Evolutionary conservation across 2,888 invertebrate genomes (phyloP).

Genomic region (Kuschelorhynchus macadamiae): DNA sequence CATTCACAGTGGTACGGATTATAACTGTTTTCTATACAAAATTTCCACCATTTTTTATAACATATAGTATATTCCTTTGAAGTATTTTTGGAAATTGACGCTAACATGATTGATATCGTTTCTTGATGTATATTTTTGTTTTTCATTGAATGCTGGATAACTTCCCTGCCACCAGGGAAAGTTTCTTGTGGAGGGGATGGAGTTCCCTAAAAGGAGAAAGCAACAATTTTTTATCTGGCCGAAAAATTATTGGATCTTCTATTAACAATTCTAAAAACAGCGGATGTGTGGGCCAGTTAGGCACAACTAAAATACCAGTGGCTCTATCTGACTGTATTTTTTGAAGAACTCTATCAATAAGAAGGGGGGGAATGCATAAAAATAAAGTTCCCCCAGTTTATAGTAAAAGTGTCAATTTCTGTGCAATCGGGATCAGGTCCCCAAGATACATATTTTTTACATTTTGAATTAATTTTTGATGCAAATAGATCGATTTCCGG

Average conservation of each 20-base stretch:
- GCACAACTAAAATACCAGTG: neutral
- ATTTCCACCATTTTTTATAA: too few relatives aligned
- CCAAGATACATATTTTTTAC: slow-evolving; percentile 1
- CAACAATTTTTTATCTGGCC: neutral
- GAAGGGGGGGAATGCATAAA: slow-evolving; percentile 7
- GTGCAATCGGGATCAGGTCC: neutral
- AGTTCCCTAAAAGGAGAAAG: too few relatives aligned
- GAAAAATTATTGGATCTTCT: slow-evolving; percentile 13
- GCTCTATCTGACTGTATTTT: slow-evolving; percentile 11
- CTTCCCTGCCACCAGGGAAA: too few relatives aligned
- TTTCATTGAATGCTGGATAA: too few relatives aligned
- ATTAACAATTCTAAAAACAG: neutral
- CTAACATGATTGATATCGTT: too few relatives aligned
- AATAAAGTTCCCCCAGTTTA: neutral
- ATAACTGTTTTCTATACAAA: too few relatives aligned
- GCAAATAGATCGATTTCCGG: slow-evolving; percentile 8
- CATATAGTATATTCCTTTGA: too few relatives aligned
- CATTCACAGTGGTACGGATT: too few relatives aligned
- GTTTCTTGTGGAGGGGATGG: slow-evolving; percentile 12
- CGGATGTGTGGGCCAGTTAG: neutral
- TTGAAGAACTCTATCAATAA: slow-evolving; percentile 6
- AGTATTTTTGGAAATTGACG: too few relatives aligned
- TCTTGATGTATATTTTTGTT: too few relatives aligned
- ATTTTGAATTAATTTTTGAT: neutral
- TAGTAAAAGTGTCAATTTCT: neutral